Evolutionary conservation across 2,888 invertebrate species (phyloP), one percentile per base, ranked within the genome.

Genomic region (Ophion ellenae): DNA sequence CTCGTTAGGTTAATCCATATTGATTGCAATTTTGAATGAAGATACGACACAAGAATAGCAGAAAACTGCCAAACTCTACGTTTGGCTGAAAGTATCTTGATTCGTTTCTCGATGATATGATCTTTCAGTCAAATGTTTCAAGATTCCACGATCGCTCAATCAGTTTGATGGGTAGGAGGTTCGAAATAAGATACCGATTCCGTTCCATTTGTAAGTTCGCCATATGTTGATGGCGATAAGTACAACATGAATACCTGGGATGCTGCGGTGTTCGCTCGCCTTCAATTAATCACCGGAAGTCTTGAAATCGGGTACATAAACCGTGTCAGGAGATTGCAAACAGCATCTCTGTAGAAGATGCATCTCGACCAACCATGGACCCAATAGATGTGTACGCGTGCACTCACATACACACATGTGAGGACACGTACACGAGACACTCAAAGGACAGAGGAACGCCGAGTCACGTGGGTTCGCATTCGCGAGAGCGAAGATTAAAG

Each of bases 401-500:
- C 47, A 47, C 36, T 64, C 69, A 64, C 70, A 32, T 36, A 69
- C 2, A 20, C 67, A 24, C 59, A 45, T 36, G 61, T 36, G 32
- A 4, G 57, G 0, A 57, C 53, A 28, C 40, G 17, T 32, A 20
- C 20, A 73, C n/a, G 67, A 70, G 57, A 20, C 7, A 61, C 36
- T 75, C 75, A 59, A 75, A 82, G 75, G 70, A 79, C 64, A 75
- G 81, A 78, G 63, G 57, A 64, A 59, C 69, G n/a, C 66, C 59
- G 67, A 77, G 70, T 69, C 76, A 82, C 85, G 82, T 84, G 86
- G 47, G 67, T 77, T 81, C 59, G 57, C 77, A 57, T 84, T 57
- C 53, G 53, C 81, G 40, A 82, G 77, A 77, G 71, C 36, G 64
- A 70, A 85, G 82, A 85, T 85, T 82, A 82, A 85, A 85, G 82